A percentile compares a stretch with the other conserved stretches of the same genome.
phyloP scores from a whole-genome alignment of 1,140 invertebrate species.

The Heliconius nattereri region DNA sequence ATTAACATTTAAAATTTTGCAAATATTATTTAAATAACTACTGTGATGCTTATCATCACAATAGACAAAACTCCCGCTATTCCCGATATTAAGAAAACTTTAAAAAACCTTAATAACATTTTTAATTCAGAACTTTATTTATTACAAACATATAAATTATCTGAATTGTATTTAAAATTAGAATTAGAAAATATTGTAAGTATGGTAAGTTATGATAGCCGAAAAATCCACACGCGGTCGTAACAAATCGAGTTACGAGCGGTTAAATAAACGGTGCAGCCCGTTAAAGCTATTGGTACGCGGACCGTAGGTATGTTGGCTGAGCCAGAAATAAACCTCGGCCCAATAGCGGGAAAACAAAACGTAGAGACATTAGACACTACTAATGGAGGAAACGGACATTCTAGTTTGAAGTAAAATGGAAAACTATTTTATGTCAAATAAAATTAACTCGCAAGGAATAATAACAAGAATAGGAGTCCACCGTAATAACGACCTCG shows the following conservation, averaged over 20 bases:
- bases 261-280: constrained; percentile 74
- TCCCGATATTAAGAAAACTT: background rate
- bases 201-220: constrained; percentile 46
- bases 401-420: constrained; percentile 13
- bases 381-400: constrained; percentile 46
- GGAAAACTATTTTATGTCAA: constrained; percentile 1
- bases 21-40: background rate
- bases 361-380: constrained; percentile 51
- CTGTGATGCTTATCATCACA: too few relatives aligned
- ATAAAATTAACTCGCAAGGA: constrained; percentile 2
- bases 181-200: constrained; percentile 10
- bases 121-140: background rate
- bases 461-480: constrained; percentile 21
- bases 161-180: background rate
- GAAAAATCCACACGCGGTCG: constrained; percentile 65
- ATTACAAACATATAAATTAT: background rate
- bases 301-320: constrained; percentile 56
- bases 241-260: constrained; percentile 71
- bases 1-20: too few relatives aligned
- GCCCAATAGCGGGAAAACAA: constrained; percentile 49
- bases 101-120: background rate
- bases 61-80: background rate
- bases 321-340: constrained; percentile 73
- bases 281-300: constrained; percentile 68
- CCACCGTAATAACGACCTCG: constrained; percentile 66